These are phyloP conservation scores for Hydropsyche tenuis DNA, from an alignment of 1,140 invertebrate genomes.

Conservation along the genomic window DNA sequence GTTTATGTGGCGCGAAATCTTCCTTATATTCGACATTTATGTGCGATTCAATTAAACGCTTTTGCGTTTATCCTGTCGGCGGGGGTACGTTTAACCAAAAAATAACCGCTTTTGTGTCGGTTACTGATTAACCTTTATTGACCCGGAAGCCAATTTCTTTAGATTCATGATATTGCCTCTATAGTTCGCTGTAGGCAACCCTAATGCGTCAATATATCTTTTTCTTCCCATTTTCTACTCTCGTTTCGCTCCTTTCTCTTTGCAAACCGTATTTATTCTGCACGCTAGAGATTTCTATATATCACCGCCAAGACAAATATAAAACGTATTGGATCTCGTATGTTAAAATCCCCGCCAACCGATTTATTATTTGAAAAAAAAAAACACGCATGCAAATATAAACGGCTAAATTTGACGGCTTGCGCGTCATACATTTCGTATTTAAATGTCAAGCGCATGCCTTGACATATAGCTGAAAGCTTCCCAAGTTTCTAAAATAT, in stretches of 20 bases:
- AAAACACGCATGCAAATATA: background rate
- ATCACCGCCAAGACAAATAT: constrained; percentile 11
- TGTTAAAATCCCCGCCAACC: background rate
- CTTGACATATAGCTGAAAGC: too few species aligned
- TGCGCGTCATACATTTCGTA: too few species aligned
- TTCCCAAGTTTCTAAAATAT: too few species aligned
- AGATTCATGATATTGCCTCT: constrained; percentile 33
- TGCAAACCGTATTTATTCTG: constrained; percentile 11
- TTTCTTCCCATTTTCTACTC: constrained; percentile 21
- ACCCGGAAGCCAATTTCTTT: constrained; percentile 34
- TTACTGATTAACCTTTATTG: constrained; percentile 32
- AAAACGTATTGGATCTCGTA: constrained; percentile 11
- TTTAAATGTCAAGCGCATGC: too few species aligned
- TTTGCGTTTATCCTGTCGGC: background rate
- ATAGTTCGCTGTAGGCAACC: constrained; percentile 25
- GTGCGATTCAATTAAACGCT: too few species aligned
- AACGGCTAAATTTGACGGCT: too few species aligned
- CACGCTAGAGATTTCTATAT: constrained; percentile 25
- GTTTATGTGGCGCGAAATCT: too few species aligned
- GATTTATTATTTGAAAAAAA: constrained; percentile 11
- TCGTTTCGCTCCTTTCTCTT: constrained; percentile 23
- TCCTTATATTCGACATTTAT: too few species aligned
- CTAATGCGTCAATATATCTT: constrained; percentile 28
- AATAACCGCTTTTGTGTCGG: constrained; percentile 22
- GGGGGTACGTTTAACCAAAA: background rate